These are phyloP conservation scores for Galagoides demidoff DNA, from an alignment of 2,797 vertebrate species.

Conservation along the genomic window DNA sequence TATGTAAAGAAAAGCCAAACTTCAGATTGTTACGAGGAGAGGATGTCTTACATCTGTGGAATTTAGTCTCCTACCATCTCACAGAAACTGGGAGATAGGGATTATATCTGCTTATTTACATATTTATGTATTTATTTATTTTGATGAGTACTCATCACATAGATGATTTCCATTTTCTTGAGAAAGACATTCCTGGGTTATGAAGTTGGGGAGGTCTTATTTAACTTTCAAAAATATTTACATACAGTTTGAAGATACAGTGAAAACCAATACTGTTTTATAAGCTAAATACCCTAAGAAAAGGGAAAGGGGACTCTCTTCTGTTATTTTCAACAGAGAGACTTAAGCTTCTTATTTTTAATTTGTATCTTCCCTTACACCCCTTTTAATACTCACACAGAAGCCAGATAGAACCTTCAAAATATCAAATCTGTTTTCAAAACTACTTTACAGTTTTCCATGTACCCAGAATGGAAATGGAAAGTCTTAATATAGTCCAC, in stretches of 20 bases:
- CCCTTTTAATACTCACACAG: neutral
- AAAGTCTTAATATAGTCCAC: neutral
- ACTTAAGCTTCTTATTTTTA: slow-evolving; percentile 21
- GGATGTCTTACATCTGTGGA: neutral
- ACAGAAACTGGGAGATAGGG: neutral
- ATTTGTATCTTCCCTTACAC: neutral
- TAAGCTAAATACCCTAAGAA: neutral
- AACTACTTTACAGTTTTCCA: neutral
- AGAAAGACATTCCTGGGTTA: slow-evolving; percentile 28
- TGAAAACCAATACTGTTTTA: neutral
- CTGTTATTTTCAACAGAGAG: neutral
- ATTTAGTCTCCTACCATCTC: neutral
- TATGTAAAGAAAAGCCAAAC: neutral
- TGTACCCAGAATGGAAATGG: neutral
- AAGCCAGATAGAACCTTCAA: neutral
- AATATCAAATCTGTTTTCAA: neutral
- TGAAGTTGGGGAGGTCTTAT: neutral
- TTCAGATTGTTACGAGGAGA: neutral
- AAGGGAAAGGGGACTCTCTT: neutral
- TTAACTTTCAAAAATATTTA: slow-evolving; percentile 47
- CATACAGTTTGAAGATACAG: slow-evolving; percentile 14
- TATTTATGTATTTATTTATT: neutral
- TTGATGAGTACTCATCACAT: neutral
- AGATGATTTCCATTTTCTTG: neutral
- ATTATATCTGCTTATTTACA: neutral